Evolutionary conservation across 1,140 invertebrate genomes (phyloP).

Genomic region (Drosophila virilis): DNA sequence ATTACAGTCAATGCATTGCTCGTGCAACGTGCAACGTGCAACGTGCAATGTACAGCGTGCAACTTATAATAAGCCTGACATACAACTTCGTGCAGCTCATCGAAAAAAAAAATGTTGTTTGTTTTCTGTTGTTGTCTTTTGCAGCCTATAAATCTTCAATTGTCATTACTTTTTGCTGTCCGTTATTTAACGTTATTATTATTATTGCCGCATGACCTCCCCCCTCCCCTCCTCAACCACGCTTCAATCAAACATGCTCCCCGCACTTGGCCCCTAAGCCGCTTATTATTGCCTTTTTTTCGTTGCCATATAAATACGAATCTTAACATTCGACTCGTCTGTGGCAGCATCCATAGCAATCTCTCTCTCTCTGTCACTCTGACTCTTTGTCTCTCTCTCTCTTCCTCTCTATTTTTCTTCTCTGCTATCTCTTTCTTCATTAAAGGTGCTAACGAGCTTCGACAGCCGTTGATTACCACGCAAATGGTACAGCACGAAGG

Average conservation of each 20-base stretch:
- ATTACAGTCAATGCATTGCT: conserved; percentile 36
- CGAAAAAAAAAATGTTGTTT: conserved; percentile 21
- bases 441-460: conserved; percentile 55
- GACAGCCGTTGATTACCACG: conserved; percentile 50
- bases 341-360: conserved; percentile 16
- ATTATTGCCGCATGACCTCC: conserved; percentile 40
- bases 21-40: conserved; percentile 23
- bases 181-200: conserved; percentile 76
- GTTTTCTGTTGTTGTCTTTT: conserved; percentile 4
- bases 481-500: conserved; percentile 24
- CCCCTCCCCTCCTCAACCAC: not conserved
- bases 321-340: conserved; percentile 25
- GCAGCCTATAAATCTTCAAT: conserved; percentile 63
- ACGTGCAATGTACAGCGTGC: conserved; percentile 56
- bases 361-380: not conserved
- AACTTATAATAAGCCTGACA: conserved; percentile 68
- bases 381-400: not conserved
- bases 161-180: conserved; percentile 68
- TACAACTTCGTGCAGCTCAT: conserved; percentile 66
- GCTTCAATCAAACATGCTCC: not conserved
- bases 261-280: conserved; percentile 10
- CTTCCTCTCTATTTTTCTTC: not conserved
- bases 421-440: conserved; percentile 9
- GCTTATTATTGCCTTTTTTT: conserved; percentile 39
- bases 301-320: conserved; percentile 23